A percentile compares a stretch with the other conserved stretches of the same genome.
Evolutionary conservation across 2,888 invertebrate genomes (phyloP).

Genomic region (Drosophila gaucha): DNA sequence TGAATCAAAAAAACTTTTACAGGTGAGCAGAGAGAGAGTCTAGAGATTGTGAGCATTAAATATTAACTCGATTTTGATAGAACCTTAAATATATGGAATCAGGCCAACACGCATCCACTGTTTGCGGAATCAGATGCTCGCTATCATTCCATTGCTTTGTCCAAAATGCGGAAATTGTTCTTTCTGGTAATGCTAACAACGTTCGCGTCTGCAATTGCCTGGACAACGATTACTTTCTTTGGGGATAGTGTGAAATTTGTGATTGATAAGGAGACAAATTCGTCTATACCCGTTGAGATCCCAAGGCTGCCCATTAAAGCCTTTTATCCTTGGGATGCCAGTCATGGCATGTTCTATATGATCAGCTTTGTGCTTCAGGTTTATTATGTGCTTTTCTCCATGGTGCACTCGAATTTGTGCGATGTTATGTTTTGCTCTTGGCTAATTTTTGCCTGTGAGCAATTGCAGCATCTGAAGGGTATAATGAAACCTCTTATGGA

Average conservation of each 20-base stretch:
- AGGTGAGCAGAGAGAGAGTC: slow-evolving; percentile 85
- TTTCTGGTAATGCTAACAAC: slow-evolving; percentile 88
- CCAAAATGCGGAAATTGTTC: slow-evolving; percentile 90
- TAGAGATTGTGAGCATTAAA: neutral
- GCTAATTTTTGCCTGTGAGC: slow-evolving; percentile 94
- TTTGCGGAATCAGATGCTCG: slow-evolving; percentile 93
- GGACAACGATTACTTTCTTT: slow-evolving; percentile 92
- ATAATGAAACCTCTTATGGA: slow-evolving; percentile 96
- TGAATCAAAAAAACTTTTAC: slow-evolving; percentile 90
- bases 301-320: slow-evolving; percentile 91
- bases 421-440: slow-evolving; percentile 94
- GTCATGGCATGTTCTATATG: slow-evolving; percentile 89
- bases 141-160: slow-evolving; percentile 90
- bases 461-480: slow-evolving; percentile 92
- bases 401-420: slow-evolving; percentile 87
- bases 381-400: slow-evolving; percentile 89
- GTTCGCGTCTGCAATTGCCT: slow-evolving; percentile 87
- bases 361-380: slow-evolving; percentile 89
- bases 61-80: slow-evolving; percentile 81
- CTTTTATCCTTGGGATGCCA: slow-evolving; percentile 92
- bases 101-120: slow-evolving; percentile 92
- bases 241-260: slow-evolving; percentile 90
- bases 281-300: slow-evolving; percentile 88
- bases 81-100: slow-evolving; percentile 93
- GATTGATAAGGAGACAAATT: slow-evolving; percentile 90